Percentiles rank a stretch among this genome's conserved stretches.
phyloP scores from a whole-genome alignment of 1,140 invertebrate genomes.

The Diprion similis region DNA sequence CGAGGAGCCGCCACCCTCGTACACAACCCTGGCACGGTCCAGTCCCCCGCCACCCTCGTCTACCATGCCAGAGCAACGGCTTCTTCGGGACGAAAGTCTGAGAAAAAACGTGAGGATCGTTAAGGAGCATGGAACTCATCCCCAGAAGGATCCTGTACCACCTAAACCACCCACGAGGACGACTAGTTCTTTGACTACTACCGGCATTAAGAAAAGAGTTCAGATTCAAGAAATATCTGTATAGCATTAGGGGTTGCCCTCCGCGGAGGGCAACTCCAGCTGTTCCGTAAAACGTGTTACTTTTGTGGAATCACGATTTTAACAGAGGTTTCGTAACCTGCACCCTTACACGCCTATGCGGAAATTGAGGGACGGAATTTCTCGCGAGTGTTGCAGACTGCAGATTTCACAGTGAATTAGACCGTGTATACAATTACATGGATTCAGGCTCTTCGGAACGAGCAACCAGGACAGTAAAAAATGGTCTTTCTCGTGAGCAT shows the following conservation, averaged over 20 bases:
- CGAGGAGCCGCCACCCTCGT: constrained; percentile 59
- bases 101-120: constrained; percentile 29
- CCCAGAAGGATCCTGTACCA: constrained; percentile 47
- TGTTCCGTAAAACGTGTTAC: constrained; percentile 51
- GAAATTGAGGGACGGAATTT: too few relatives aligned
- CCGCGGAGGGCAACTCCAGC: constrained; percentile 49
- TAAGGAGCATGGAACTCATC: constrained; percentile 38
- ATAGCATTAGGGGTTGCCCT: constrained; percentile 66
- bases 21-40: constrained; percentile 55
- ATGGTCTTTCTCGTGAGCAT: too few relatives aligned
- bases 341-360: too few relatives aligned
- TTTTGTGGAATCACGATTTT: constrained; percentile 55
- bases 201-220: constrained; percentile 69
- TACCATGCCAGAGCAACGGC: neutral
- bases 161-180: constrained; percentile 59
- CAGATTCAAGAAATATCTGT: constrained; percentile 73
- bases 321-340: constrained; percentile 11
- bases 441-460: too few relatives aligned
- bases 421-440: too few relatives aligned
- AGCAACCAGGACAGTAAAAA: too few relatives aligned
- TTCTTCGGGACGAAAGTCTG: constrained; percentile 24
- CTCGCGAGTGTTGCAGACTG: too few relatives aligned
- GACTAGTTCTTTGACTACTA: constrained; percentile 55
- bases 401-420: too few relatives aligned
- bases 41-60: constrained; percentile 45